These are phyloP conservation scores for Phanerotoma sp. DNA, from an alignment of 2,888 invertebrate species.

Conservation along the genomic window DNA sequence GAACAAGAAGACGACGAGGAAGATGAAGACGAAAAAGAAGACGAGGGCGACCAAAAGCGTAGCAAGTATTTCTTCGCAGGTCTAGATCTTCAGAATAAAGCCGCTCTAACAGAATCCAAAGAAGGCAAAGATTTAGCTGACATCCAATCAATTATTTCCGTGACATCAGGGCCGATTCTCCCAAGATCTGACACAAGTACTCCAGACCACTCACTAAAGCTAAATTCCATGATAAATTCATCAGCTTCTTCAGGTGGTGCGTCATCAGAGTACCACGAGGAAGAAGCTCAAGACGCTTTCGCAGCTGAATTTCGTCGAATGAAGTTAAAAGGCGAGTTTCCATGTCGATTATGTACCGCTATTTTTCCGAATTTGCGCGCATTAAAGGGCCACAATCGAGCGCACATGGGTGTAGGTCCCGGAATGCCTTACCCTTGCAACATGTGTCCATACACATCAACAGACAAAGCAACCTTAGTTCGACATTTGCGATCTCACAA, in stretches of 20 bases:
- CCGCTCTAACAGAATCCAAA: slow-evolving; percentile 56
- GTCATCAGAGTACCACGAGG: slow-evolving; percentile 59
- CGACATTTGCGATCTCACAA: slow-evolving; percentile 94
- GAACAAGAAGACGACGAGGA: slow-evolving; percentile 61
- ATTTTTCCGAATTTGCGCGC: slow-evolving; percentile 88
- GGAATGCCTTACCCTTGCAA: slow-evolving; percentile 88
- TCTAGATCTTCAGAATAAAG: slow-evolving; percentile 73
- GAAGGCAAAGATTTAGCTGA: slow-evolving; percentile 77
- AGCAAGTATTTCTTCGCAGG: slow-evolving; percentile 82
- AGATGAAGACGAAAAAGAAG: slow-evolving; percentile 67
- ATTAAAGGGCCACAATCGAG: slow-evolving; percentile 86
- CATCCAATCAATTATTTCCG: slow-evolving; percentile 79
- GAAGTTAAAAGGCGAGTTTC: slow-evolving; percentile 87
- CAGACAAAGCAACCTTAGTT: slow-evolving; percentile 88
- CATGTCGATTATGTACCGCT: slow-evolving; percentile 84
- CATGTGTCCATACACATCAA: slow-evolving; percentile 86
- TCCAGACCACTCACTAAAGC: slow-evolving; percentile 35
- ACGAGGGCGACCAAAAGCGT: slow-evolving; percentile 63
- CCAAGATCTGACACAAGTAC: slow-evolving; percentile 38
- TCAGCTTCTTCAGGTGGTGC: slow-evolving; percentile 51
- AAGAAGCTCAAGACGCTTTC: slow-evolving; percentile 81
- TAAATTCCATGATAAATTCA: slow-evolving; percentile 38
- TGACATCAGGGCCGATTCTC: slow-evolving; percentile 63
- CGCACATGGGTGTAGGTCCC: slow-evolving; percentile 74
- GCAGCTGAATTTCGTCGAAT: slow-evolving; percentile 84